These are phyloP conservation scores for Labroides dimidiatus DNA, from an alignment of 2,797 vertebrate species.

Conservation along the genomic window DNA sequence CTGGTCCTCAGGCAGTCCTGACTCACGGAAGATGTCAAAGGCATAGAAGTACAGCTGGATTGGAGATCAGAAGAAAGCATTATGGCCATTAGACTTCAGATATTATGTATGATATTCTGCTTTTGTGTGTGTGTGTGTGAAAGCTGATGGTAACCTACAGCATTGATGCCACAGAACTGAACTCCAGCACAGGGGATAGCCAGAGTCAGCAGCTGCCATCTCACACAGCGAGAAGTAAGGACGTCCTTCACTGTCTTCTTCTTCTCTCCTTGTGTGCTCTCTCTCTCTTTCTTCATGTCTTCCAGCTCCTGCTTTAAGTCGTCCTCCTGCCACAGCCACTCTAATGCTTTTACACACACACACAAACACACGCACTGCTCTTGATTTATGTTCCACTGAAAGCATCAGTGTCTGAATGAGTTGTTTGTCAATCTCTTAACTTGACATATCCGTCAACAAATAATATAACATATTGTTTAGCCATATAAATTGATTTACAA, in stretches of 20 bases:
- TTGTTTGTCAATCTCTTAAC: no score
- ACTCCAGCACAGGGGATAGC: slow-evolving; percentile 71
- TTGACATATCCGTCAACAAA: background rate
- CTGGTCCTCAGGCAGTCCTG: slow-evolving; percentile 78
- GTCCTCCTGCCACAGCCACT: slow-evolving; percentile 84
- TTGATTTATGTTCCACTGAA: background rate
- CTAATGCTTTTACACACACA: slow-evolving; percentile 72
- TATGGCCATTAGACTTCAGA: background rate
- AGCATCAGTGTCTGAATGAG: no score
- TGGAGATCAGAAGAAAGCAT: slow-evolving; percentile 5
- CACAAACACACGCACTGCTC: background rate
- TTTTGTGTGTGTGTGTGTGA: background rate
- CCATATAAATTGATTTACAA: no score
- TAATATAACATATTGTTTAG: no score
- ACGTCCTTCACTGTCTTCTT: slow-evolving; percentile 78
- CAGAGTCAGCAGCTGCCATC: slow-evolving; percentile 85
- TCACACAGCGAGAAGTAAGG: slow-evolving; percentile 77
- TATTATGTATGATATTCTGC: no score
- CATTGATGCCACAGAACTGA: slow-evolving; percentile 76
- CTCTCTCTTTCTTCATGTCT: slow-evolving; percentile 82
- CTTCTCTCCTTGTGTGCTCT: slow-evolving; percentile 69
- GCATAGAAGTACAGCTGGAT: slow-evolving; percentile 86
- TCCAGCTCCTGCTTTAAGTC: slow-evolving; percentile 80
- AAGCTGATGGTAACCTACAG: slow-evolving; percentile 43
- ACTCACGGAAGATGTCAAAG: slow-evolving; percentile 82